Conservation (phyloP, 2,888 invertebrate genomes). For the Alloscopus bannaensis region DNA sequence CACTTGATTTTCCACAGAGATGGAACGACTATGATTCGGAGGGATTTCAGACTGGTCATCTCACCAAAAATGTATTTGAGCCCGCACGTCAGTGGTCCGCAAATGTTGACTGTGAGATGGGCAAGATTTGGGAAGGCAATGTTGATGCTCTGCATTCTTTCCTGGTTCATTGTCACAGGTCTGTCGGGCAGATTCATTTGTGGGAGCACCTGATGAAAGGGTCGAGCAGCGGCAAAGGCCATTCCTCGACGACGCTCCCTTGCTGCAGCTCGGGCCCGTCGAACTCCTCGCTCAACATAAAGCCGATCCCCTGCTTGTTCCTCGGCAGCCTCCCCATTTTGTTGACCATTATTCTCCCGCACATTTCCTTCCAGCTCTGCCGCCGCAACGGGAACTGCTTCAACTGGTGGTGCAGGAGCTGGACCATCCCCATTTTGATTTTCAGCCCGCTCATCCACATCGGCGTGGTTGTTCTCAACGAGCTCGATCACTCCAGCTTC, state of each 20-base stretch:
- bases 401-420: not conserved
- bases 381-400: too few species aligned
- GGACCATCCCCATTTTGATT: not conserved
- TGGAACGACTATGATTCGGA: constrained; percentile 42
- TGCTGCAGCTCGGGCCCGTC: not conserved
- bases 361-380: not conserved
- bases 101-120: constrained; percentile 38
- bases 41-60: constrained; percentile 37
- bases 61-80: constrained; percentile 54
- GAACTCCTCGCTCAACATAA: not conserved
- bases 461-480: too few species aligned
- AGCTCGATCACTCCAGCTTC: too few species aligned
- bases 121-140: constrained; percentile 48
- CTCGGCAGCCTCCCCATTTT: not conserved
- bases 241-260: not conserved
- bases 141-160: constrained; percentile 52
- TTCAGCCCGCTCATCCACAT: too few species aligned
- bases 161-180: constrained; percentile 51
- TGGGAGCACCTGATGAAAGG: not conserved
- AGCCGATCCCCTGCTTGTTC: not conserved
- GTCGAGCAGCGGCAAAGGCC: too few species aligned
- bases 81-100: constrained; percentile 49
- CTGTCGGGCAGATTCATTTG: constrained; percentile 46
- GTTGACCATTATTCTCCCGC: not conserved
- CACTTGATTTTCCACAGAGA: constrained; percentile 56